Evolutionary conservation across 2,888 invertebrate genomes (phyloP).

Genomic region (Meiosimyza platycephala): DNA sequence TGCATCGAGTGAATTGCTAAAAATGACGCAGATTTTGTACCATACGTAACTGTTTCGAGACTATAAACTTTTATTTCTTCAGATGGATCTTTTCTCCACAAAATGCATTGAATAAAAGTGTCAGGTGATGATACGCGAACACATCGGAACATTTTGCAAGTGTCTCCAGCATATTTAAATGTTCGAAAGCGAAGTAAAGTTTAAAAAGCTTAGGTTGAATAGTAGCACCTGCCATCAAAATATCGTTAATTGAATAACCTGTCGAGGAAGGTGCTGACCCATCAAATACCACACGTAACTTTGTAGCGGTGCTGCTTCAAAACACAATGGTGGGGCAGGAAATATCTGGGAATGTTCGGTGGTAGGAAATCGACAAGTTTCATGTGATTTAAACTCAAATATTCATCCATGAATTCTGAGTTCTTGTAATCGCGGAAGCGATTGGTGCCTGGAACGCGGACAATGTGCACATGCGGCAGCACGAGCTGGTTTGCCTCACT

Average conservation of each 20-base stretch:
- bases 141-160: slow-evolving; percentile 39
- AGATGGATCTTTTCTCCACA: slow-evolving; percentile 25
- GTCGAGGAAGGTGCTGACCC: too few species aligned
- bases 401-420: background rate
- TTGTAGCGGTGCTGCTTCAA: too few species aligned
- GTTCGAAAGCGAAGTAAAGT: slow-evolving; percentile 34
- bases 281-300: too few species aligned
- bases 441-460: too few species aligned
- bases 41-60: slow-evolving; percentile 36
- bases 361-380: too few species aligned
- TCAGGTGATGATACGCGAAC: slow-evolving; percentile 14
- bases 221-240: slow-evolving; percentile 34
- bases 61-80: background rate
- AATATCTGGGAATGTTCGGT: background rate
- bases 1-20: slow-evolving; percentile 39
- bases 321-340: slow-evolving; percentile 21
- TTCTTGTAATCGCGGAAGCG: too few species aligned
- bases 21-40: slow-evolving; percentile 37
- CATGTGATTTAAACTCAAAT: background rate
- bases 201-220: slow-evolving; percentile 36
- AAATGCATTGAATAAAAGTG: slow-evolving; percentile 16
- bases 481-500: too few species aligned
- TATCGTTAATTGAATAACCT: too few species aligned
- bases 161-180: slow-evolving; percentile 30
- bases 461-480: too few species aligned